phyloP scores from a whole-genome alignment of 1,140 invertebrate species.

The Formica exsecta region DNA sequence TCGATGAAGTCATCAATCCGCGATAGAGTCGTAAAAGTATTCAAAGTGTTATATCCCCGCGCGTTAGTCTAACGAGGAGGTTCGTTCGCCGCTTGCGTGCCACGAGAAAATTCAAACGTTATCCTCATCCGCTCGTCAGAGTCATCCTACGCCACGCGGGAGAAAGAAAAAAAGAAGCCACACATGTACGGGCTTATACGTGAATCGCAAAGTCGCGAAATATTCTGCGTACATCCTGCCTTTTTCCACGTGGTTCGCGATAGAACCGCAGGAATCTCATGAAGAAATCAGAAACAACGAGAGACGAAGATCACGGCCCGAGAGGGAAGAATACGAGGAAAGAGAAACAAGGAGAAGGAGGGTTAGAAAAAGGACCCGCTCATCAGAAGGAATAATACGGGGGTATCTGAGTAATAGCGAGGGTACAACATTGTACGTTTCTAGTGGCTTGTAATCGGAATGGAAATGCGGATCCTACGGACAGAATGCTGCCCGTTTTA shows the following conservation, averaged over 20 bases:
- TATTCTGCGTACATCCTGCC: constrained; percentile 59
- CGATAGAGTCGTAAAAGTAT: constrained; percentile 39
- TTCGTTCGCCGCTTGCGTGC: constrained; percentile 54
- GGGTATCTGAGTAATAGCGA: constrained; percentile 61
- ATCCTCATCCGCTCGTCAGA: constrained; percentile 32
- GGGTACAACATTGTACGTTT: constrained; percentile 54
- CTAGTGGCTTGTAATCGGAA: constrained; percentile 60
- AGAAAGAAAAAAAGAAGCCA: constrained; percentile 39
- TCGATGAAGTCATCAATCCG: constrained; percentile 59
- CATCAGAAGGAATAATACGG: constrained; percentile 64
- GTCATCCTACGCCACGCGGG: constrained; percentile 7
- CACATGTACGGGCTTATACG: constrained; percentile 55
- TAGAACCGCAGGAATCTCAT: constrained; percentile 72
- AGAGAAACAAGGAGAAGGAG: constrained; percentile 5
- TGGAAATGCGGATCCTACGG: constrained; percentile 57
- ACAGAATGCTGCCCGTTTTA: constrained; percentile 29
- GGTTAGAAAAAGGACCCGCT: constrained; percentile 48
- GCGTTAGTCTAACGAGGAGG: constrained; percentile 46
- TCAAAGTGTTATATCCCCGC: constrained; percentile 49
- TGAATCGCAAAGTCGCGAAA: constrained; percentile 64
- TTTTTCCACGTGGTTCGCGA: constrained; percentile 70
- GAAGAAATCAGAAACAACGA: constrained; percentile 68
- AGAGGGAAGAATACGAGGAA: constrained; percentile 11
- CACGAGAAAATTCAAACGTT: constrained; percentile 55
- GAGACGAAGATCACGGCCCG: constrained; percentile 22